These are phyloP conservation scores for Itoplectis maculator DNA, from an alignment of 2,888 invertebrate genomes.

Conservation along the genomic window DNA sequence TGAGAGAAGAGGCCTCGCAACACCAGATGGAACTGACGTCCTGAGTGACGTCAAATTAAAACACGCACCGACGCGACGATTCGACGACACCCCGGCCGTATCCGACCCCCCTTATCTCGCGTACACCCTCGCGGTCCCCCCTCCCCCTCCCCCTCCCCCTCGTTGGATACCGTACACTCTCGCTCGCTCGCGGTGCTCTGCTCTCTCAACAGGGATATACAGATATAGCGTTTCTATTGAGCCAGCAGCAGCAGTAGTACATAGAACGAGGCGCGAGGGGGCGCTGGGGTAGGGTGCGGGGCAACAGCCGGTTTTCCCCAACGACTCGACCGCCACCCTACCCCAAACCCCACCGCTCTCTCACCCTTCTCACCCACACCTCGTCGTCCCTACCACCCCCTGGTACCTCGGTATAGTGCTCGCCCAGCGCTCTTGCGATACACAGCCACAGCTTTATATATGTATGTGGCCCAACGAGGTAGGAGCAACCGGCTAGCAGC, in stretches of 20 bases:
- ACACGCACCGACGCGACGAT: constrained; percentile 82
- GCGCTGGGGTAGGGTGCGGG: background rate
- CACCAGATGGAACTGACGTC: constrained; percentile 83
- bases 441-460: background rate
- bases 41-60: constrained; percentile 84
- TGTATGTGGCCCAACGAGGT: background rate
- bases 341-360: background rate
- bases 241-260: no score
- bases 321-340: constrained; percentile 44
- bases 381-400: constrained; percentile 9
- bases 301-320: constrained; percentile 53
- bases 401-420: constrained; percentile 15
- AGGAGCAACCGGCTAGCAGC: background rate
- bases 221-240: constrained; percentile 15
- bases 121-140: constrained; percentile 51
- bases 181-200: background rate
- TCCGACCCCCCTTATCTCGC: constrained; percentile 61
- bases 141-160: no score
- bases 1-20: constrained; percentile 75
- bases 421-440: constrained; percentile 32
- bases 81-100: constrained; percentile 78
- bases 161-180: constrained; percentile 46
- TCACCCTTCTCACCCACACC: no score
- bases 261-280: background rate
- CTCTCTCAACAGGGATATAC: background rate